These are phyloP conservation scores for Palythoa grandis DNA, from an alignment of 92 coral and sea anemone species.

Conservation along the genomic window DNA sequence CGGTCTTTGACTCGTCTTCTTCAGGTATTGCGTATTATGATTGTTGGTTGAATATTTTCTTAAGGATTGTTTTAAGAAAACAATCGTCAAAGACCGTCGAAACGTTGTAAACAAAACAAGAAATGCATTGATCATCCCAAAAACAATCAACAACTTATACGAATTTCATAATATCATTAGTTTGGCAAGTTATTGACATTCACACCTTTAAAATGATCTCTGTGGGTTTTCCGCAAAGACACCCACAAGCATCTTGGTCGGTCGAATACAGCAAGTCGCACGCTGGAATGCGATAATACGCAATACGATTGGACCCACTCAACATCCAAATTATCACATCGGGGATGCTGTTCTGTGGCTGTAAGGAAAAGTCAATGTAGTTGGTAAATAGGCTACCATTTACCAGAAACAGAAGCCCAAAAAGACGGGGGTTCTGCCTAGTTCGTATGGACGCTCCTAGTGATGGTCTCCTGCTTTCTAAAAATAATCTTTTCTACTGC, in stretches of 20 bases:
- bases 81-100: too few relatives aligned
- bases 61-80: too few relatives aligned
- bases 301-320: constrained; percentile 80
- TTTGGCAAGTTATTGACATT: too few relatives aligned
- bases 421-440: background rate
- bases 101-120: too few relatives aligned
- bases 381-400: too few relatives aligned
- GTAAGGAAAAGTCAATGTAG: background rate
- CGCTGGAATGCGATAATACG: constrained; percentile 91
- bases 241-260: constrained; percentile 73
- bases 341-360: constrained; percentile 91
- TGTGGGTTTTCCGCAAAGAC: constrained; percentile 73
- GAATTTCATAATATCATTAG: too few relatives aligned
- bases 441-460: too few relatives aligned
- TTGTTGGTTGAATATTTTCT: too few relatives aligned
- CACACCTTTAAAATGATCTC: constrained; percentile 81
- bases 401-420: constrained; percentile 61
- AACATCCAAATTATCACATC: constrained; percentile 82
- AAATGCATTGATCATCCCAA: too few relatives aligned
- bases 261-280: constrained; percentile 74
- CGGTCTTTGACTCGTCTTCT: too few relatives aligned
- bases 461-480: background rate
- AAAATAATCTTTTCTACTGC: background rate
- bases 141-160: too few relatives aligned
- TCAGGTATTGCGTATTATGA: too few relatives aligned